Conservation (phyloP, 2,113 vertebrate genomes). For the Tachuris rubrigastra region DNA sequence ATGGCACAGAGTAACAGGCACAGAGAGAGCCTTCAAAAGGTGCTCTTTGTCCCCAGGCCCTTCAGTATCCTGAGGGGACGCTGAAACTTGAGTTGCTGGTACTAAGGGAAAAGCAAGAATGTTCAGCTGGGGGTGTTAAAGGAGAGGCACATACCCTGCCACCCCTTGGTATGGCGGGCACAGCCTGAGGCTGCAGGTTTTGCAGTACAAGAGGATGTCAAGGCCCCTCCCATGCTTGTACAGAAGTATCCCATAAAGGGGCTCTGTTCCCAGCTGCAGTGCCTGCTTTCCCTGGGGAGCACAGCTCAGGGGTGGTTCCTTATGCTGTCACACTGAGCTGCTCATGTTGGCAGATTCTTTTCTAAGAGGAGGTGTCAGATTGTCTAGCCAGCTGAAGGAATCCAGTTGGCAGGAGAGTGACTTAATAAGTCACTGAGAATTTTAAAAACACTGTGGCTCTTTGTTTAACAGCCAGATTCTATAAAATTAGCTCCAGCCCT, state of each 20-base stretch:
- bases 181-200: neutral
- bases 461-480: constrained; percentile 6
- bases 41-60: neutral
- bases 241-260: neutral
- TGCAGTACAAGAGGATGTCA: too few species aligned
- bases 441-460: neutral
- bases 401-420: neutral
- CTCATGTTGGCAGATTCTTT: neutral
- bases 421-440: neutral
- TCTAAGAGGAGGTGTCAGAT: constrained; percentile 6
- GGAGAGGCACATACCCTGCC: neutral
- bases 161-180: neutral
- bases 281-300: neutral
- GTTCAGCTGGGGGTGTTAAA: neutral
- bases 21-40: constrained; percentile 18
- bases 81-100: neutral
- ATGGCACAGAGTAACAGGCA: neutral
- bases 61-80: neutral
- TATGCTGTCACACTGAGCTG: neutral
- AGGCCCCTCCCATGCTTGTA: neutral
- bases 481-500: constrained; percentile 2
- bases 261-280: neutral
- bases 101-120: neutral
- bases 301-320: neutral
- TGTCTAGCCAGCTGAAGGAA: constrained; percentile 37